A percentile compares a stretch with the other conserved stretches of the same genome.
Conservation (phyloP, 2,888 invertebrate genomes). For the Nasonovia ribisnigri region DNA sequence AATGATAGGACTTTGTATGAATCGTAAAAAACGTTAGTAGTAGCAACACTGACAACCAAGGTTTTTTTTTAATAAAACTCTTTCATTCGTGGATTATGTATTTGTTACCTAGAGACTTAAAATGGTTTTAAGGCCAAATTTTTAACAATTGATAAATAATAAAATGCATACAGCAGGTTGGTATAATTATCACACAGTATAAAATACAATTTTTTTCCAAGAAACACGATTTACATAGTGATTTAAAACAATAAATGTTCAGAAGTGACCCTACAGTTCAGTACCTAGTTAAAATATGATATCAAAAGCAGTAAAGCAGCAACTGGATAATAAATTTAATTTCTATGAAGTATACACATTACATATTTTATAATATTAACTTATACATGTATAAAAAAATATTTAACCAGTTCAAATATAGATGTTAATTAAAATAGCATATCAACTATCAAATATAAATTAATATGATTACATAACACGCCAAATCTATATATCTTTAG, state of each 20-base stretch:
- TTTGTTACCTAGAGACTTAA: not conserved
- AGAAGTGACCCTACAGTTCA: not conserved
- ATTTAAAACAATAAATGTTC: conserved; percentile 28
- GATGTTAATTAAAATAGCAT: not conserved
- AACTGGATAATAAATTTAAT: not conserved
- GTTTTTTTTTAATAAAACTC: conserved; percentile 19
- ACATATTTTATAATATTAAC: not conserved
- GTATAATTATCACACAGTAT: not conserved
- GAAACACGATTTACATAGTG: conserved; percentile 24
- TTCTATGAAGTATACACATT: not conserved
- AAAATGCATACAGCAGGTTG: not conserved
- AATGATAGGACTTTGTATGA: conserved; percentile 41
- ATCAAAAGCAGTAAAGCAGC: not conserved
- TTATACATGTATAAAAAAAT: not conserved
- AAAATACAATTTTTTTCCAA: conserved; percentile 22
- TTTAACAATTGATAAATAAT: conserved; percentile 2
- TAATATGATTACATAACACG: not conserved
- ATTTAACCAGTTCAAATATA: not conserved
- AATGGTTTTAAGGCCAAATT: conserved; percentile 26
- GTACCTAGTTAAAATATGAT: conserved; percentile 19
- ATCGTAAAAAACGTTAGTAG: conserved; percentile 13
- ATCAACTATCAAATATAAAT: not conserved
- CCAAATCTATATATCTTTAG: not conserved
- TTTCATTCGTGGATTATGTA: not conserved
- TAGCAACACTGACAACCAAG: not conserved